A percentile compares a stretch with the other conserved stretches of the same genome.
These are phyloP conservation scores for Druon quercuslanigerum DNA, from an alignment of 1,140 invertebrate genomes.

Conservation along the genomic window DNA sequence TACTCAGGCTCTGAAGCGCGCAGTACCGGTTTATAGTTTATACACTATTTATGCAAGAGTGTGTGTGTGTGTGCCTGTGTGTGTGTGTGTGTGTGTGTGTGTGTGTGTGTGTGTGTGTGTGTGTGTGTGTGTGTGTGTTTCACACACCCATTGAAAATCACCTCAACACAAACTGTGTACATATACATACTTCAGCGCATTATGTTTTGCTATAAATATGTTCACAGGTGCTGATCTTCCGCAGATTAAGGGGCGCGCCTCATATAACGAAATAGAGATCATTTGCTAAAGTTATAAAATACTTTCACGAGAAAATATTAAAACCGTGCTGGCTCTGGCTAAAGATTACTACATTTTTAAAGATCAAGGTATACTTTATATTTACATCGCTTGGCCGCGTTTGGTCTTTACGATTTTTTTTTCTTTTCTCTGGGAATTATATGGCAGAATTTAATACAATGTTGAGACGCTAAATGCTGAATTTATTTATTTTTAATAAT, in stretches of 20 bases:
- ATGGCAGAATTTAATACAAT: neutral
- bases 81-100: neutral
- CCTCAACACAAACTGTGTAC: neutral
- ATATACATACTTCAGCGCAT: conserved; percentile 22
- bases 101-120: neutral
- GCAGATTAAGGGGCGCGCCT: conserved; percentile 27
- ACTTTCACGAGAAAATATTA: conserved; percentile 29
- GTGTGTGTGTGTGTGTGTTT: neutral
- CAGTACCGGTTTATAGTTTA: conserved; percentile 36
- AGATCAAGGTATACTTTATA: conserved; percentile 4
- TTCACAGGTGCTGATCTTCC: conserved; percentile 31
- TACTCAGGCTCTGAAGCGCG: conserved; percentile 23
- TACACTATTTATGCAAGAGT: conserved; percentile 14
- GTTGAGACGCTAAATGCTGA: no score
- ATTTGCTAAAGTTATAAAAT: conserved; percentile 27
- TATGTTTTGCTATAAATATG: conserved; percentile 31
- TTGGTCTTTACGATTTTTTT: neutral
- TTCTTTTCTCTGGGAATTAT: neutral
- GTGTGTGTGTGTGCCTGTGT: neutral
- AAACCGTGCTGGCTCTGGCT: neutral
- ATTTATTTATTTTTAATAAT: no score
- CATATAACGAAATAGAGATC: conserved; percentile 28
- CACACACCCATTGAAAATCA: conserved; percentile 1
- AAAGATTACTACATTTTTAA: conserved; percentile 21
- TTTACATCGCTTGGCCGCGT: neutral